phyloP scores from a whole-genome alignment of 1,140 invertebrate genomes.

The Apis dorsata region DNA sequence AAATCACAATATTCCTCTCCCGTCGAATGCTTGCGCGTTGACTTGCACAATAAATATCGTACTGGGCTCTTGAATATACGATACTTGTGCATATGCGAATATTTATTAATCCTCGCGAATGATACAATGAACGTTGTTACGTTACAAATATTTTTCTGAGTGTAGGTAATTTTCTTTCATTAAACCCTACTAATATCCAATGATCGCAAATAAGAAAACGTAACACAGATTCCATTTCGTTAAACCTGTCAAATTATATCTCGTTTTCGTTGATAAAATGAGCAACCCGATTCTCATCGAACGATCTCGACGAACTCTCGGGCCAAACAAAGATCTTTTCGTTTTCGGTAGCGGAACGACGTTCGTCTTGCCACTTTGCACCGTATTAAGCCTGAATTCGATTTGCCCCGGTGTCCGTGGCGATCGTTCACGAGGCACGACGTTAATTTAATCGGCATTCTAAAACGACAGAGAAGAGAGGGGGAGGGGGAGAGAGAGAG shows the following conservation, averaged over 20 bases:
- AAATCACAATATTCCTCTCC: too few species aligned
- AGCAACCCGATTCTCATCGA: neutral
- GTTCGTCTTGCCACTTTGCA: constrained; percentile 17
- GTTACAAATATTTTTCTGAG: too few species aligned
- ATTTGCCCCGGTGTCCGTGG: constrained; percentile 53
- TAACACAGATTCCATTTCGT: too few species aligned
- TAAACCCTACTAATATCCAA: too few species aligned
- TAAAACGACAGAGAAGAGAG: constrained; percentile 58
- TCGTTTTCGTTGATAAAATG: neutral
- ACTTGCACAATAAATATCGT: too few species aligned
- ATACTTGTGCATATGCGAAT: too few species aligned
- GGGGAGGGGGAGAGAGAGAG: neutral
- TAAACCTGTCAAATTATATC: neutral
- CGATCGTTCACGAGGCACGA: constrained; percentile 61
- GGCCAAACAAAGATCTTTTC: neutral
- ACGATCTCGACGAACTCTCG: neutral
- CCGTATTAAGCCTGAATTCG: constrained; percentile 57
- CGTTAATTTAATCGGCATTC: constrained; percentile 69
- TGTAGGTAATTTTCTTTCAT: too few species aligned
- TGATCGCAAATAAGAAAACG: too few species aligned
- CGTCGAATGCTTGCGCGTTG: too few species aligned
- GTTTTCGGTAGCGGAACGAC: neutral
- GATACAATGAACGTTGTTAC: too few species aligned
- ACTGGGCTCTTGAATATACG: too few species aligned
- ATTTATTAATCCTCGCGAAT: too few species aligned